Evolutionary conservation across 2,888 invertebrate genomes (phyloP), one percentile per base, ranked within the genome.

Genomic region (Rotaria socialis): DNA sequence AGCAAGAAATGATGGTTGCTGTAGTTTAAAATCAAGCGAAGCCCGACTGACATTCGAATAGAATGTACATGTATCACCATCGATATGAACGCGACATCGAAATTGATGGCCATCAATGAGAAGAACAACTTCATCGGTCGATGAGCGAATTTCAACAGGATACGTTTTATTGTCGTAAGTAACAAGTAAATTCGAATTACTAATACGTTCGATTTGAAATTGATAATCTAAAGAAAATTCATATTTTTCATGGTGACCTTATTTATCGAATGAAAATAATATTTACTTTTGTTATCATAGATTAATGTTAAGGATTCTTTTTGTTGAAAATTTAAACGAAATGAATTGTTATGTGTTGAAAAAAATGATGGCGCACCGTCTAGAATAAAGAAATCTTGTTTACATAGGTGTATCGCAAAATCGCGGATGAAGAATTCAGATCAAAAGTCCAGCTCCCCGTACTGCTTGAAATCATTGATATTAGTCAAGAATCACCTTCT

Each of bases 251-350:
- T 55, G n/a, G 16, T 52, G 35, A 24, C 35, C 55, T 0, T 24
- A 85, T 11, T 35, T 35, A 52, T 52, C 14, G 14, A 52, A 35
- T 4, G 3, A 52, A n/a, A 19, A 24, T 6, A 19, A 6, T 85
- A 60, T 88, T 87, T 85, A 91, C 91, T 89, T 88, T 89, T 88
- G 10, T 90, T 89, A n/a, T 90, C 90, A 88, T 90, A 89, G 50
- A 88, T 88, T 14, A 91, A 88, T 52, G 84, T 87, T 24, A 91
- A 86, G 56, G 87, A 89, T 86, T 89, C 88, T 4, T 87, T 88
- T 8, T 89, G 88, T 11, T 87, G 84, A 56, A 89, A 88, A 87
- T 90, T 91, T 35, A 90, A 85, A 74, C 90, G 88, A 19, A 87
- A 85, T 11, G 89, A 89, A 52, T 86, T 86, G 55, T 88, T 89